A percentile compares a stretch with the other conserved stretches of the same genome.
These are phyloP conservation scores for Drosophila austrosaltans DNA, from an alignment of 2,888 invertebrate genomes.

Conservation along the genomic window DNA sequence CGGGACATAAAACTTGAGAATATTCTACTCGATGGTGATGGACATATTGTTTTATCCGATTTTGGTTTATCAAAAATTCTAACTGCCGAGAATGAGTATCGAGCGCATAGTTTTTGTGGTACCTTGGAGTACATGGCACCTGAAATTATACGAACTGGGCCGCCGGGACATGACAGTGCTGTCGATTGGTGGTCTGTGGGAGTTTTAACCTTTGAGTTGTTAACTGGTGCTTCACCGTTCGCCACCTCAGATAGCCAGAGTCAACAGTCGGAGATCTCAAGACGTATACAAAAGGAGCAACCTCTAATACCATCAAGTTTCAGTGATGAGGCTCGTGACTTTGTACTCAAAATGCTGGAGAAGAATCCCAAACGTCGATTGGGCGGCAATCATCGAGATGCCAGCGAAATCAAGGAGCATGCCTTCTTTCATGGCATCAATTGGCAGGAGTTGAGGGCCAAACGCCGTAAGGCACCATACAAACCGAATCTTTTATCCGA, in stretches of 20 bases:
- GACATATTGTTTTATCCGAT: constrained; percentile 98
- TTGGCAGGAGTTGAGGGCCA: constrained; percentile 92
- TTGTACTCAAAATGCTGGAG: constrained; percentile 91
- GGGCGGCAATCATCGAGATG: constrained; percentile 92
- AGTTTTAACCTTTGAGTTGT: constrained; percentile 96
- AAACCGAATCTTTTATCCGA: constrained; percentile 93
- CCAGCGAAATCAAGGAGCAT: constrained; percentile 95
- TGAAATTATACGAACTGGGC: constrained; percentile 91
- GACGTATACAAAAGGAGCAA: constrained; percentile 93
- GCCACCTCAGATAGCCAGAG: constrained; percentile 97
- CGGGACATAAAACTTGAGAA: constrained; percentile 99
- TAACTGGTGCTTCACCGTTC: constrained; percentile 98
- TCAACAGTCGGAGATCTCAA: constrained; percentile 96
- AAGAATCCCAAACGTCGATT: constrained; percentile 95
- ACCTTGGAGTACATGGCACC: constrained; percentile 99
- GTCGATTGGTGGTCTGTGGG: constrained; percentile 99
- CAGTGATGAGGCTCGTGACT: constrained; percentile 87
- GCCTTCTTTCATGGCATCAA: constrained; percentile 92
- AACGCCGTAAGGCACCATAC: constrained; percentile 93
- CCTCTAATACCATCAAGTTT: constrained; percentile 95
- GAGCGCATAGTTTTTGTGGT: constrained; percentile 98
- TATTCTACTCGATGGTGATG: constrained; percentile 95
- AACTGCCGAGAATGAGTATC: constrained; percentile 86
- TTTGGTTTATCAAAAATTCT: constrained; percentile 98
- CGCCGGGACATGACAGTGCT: constrained; percentile 97